These are phyloP conservation scores for Chlamydotis undulata DNA, from an alignment of 2,113 vertebrate species.

Conservation along the genomic window DNA sequence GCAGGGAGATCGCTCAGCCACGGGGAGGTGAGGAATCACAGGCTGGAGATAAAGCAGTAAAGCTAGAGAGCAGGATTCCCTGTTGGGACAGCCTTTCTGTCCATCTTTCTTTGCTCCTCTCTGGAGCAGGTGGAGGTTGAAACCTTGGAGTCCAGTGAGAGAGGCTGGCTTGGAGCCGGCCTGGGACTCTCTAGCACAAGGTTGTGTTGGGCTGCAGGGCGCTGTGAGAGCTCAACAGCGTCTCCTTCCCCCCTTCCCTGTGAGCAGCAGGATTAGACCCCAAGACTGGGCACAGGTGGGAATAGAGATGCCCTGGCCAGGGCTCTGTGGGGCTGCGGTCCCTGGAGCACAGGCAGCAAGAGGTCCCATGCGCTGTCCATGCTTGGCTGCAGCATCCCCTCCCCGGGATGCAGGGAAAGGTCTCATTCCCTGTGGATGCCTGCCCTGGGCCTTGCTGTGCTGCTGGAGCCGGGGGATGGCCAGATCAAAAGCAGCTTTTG, in stretches of 20 bases:
- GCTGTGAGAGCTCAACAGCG: not conserved
- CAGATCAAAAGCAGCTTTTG: not conserved
- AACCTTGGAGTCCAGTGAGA: not conserved
- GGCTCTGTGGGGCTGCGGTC: not conserved
- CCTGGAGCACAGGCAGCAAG: accelerated
- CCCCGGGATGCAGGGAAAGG: not conserved
- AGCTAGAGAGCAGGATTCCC: not conserved
- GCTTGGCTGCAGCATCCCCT: not conserved
- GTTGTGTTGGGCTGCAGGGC: not conserved
- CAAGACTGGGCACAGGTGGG: not conserved
- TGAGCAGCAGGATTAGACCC: not conserved
- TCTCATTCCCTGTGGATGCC: accelerated
- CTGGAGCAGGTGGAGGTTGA: not conserved
- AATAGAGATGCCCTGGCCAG: not conserved
- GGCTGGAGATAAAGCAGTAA: not conserved
- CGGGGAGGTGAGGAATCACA: not conserved
- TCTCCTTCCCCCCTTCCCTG: not conserved
- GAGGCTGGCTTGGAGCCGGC: not conserved
- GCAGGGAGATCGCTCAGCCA: not conserved
- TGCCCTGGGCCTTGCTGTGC: not conserved
- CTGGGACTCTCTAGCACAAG: not conserved
- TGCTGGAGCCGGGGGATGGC: not conserved
- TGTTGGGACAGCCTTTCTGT: not conserved
- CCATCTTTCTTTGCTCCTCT: not conserved
- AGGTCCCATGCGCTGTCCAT: accelerated